Percentiles rank a stretch among this genome's conserved stretches.
Conservation (phyloP, 2,797 vertebrate species). For the Labeo calbasu region DNA sequence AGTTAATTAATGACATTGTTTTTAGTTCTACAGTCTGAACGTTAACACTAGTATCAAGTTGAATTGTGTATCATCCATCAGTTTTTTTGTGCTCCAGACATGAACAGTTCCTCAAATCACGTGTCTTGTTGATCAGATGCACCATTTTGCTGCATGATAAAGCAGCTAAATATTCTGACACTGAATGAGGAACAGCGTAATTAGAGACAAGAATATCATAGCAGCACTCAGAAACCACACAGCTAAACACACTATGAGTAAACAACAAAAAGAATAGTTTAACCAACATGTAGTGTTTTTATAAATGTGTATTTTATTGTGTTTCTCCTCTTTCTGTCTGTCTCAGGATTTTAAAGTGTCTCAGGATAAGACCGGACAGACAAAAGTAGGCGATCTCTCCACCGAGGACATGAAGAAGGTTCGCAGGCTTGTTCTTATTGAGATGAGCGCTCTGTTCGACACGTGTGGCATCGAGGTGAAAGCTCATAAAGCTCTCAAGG, state of each 20-base stretch:
- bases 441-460: conserved; percentile 93
- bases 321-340: background rate
- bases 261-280: too few relatives aligned
- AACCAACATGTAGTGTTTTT: background rate
- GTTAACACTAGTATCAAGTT: background rate
- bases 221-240: too few relatives aligned
- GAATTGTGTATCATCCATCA: background rate
- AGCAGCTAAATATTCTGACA: background rate
- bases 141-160: background rate
- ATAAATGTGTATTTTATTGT: background rate
- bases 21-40: background rate
- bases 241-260: too few relatives aligned
- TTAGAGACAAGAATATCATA: background rate
- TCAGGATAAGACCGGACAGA: conserved; percentile 93
- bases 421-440: conserved; percentile 85
- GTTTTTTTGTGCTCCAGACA: background rate
- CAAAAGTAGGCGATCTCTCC: conserved; percentile 90
- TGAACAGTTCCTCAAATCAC: background rate
- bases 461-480: conserved; percentile 88
- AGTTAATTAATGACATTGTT: background rate
- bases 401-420: conserved; percentile 95
- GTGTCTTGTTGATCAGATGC: background rate
- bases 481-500: conserved; percentile 89
- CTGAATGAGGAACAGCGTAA: background rate
- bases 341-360: conserved; percentile 87